Base-by-base conservation (phyloP, 2,888 invertebrate genomes). In the Diaperis boleti region DNA sequence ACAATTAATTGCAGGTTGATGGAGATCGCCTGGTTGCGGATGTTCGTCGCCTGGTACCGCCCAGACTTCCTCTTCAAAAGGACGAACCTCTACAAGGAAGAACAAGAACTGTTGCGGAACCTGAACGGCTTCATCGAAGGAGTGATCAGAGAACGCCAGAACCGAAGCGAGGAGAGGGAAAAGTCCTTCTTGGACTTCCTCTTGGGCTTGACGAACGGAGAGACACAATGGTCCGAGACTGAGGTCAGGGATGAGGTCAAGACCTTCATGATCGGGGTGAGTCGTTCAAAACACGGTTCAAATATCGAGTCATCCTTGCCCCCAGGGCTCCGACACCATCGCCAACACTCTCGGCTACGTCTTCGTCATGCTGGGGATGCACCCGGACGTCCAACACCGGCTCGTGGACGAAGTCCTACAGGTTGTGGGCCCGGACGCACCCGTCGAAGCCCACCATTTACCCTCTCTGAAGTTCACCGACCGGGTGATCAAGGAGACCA, bases 271-370 rank as follows among this genome's bases (percentile, higher is more conserved):
- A 35, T 61, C 7, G 69, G 55, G 10, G 69, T 69, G 61, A 56
- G 55, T 33, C n/a, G n/a, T n/a, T n/a, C n/a, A n/a, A n/a, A n/a
- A n/a, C n/a, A n/a, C n/a, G n/a, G n/a, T n/a, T n/a, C n/a, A n/a
- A n/a, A n/a, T n/a, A n/a, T n/a, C n/a, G n/a, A n/a, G n/a, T n/a
- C n/a, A n/a, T n/a, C n/a, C n/a, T 31, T 31, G 13, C 20, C 50
- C 50, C 44, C 26, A 69, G 67, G 68, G 62, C 13, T 44, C 66
- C 1, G 67, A 69, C 13, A 67, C 67, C 1, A 50, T 56, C n/a
- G 54, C 65, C 4, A 29, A 56, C 5, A 52, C 63, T 3, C 1
- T 37, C 6, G 49, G 66, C 11, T 69, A 65, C 20, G 49, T 61
- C 26, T 39, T 67, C 0, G 57, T 65, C 5, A 60, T 67, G 26